Base-by-base conservation (phyloP, 92 coral and sea anemone species). In the Porites rus region DNA sequence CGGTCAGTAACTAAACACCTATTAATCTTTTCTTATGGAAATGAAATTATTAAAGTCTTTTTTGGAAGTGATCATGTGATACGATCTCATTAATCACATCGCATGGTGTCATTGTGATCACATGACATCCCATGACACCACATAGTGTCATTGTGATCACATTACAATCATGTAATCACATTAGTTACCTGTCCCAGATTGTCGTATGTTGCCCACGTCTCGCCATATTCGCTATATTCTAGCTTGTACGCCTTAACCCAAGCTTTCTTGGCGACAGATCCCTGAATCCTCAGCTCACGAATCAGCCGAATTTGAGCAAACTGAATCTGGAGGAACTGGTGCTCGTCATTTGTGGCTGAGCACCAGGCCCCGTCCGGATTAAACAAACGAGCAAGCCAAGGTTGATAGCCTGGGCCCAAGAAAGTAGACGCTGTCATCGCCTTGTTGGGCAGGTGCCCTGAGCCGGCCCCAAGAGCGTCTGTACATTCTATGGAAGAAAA, bases 311-410 rank as follows among this genome's bases (percentile, higher is more conserved):
- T 52, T 72, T 62, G 75, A 50, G 71, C 46, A 56, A 88, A 82
- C 51, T 81, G 56, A 18, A 95, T 75, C 93, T 93, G 95, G 6
- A 95, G 89, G 65, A 83, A 93, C 86, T 90, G 98, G 28, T 74
- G 75, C 3, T 61, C 81, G 66, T 93, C 82, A 66, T 91, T 94
- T 20, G 74, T 67, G 68, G 76, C 88, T 14, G 98, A 87, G 58
- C 98, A 95, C 98, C 98, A 95, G 75, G 98, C 92, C 25, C 96
- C 96, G 72, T 86, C 66, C 18, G 94, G 94, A 53, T 70, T 81
- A 21, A 60, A 84, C 56, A 93, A 72, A 50, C 96, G 92, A 50
- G 86, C 93, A 18, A 80, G 61, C 77, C 87, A 84, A 1, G 96
- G 88, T 17, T 77, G 90, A 65, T 91, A 93, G 51, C 87, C 90